Evolutionary conservation across 2,113 vertebrate genomes (phyloP).

Genomic region (Anhinga anhinga): DNA sequence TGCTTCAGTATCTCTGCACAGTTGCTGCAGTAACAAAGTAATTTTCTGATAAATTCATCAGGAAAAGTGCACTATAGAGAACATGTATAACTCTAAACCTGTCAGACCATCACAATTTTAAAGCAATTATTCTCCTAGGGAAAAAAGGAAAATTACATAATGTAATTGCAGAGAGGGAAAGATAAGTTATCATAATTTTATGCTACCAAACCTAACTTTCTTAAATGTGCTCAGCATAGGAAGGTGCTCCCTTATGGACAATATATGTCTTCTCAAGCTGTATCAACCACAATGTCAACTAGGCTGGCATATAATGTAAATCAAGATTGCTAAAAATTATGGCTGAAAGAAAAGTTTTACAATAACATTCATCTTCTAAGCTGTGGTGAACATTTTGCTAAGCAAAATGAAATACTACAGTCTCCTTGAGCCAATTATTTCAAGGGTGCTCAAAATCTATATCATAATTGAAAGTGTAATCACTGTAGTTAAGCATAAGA

Average conservation of each 20-base stretch:
- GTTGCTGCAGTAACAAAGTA: conserved; percentile 62
- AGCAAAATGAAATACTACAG: background rate
- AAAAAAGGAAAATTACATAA: conserved; percentile 27
- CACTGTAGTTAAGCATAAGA: background rate
- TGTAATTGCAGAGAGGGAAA: background rate
- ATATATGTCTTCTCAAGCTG: background rate
- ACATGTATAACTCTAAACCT: conserved; percentile 41
- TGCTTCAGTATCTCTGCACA: background rate
- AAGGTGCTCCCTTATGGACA: background rate
- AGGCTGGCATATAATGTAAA: background rate
- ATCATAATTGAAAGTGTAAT: background rate
- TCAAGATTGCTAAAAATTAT: background rate
- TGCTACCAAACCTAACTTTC: background rate
- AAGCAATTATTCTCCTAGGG: conserved; percentile 26
- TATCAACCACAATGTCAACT: background rate
- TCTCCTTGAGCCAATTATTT: background rate
- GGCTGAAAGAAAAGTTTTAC: background rate
- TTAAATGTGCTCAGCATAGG: background rate
- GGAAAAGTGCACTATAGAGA: conserved; percentile 39
- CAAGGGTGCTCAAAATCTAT: background rate
- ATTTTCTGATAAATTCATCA: conserved; percentile 67
- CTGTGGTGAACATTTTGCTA: background rate
- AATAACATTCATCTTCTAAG: background rate
- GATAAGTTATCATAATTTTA: conserved; percentile 11
- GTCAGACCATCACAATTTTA: conserved; percentile 31